A percentile compares a stretch with the other conserved stretches of the same genome.
phyloP scores from a whole-genome alignment of 2,797 vertebrate species.

The Mergus octosetaceus region DNA sequence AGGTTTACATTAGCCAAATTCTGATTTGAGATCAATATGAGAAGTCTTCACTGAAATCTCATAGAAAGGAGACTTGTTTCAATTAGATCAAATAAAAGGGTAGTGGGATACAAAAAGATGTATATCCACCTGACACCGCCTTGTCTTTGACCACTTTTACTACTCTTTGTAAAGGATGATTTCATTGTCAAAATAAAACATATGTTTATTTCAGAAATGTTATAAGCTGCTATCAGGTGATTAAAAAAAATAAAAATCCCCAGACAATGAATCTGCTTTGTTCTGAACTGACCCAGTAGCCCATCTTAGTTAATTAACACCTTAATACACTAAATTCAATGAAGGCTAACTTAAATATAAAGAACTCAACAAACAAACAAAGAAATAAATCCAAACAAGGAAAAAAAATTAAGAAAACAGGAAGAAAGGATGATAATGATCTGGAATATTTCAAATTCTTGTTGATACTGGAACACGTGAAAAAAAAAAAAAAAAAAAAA shows the following conservation, averaged over 20 bases:
- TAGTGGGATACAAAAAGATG: neutral
- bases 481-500: neutral
- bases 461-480: neutral
- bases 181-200: neutral
- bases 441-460: neutral
- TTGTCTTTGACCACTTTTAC: neutral
- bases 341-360: neutral
- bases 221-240: neutral
- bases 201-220: neutral
- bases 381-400: neutral
- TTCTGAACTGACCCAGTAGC: neutral
- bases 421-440: neutral
- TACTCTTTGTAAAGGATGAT: neutral
- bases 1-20: neutral
- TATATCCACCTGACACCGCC: neutral
- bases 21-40: neutral
- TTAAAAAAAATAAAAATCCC: neutral
- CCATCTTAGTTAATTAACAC: neutral
- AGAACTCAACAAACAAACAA: neutral
- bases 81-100: neutral
- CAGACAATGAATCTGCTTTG: fast-evolving
- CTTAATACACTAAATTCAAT: neutral
- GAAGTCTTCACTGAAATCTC: neutral
- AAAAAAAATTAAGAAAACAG: neutral
- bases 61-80: neutral